These are phyloP conservation scores for Ifrita kowaldi DNA, from an alignment of 2,113 vertebrate genomes.

Conservation along the genomic window DNA sequence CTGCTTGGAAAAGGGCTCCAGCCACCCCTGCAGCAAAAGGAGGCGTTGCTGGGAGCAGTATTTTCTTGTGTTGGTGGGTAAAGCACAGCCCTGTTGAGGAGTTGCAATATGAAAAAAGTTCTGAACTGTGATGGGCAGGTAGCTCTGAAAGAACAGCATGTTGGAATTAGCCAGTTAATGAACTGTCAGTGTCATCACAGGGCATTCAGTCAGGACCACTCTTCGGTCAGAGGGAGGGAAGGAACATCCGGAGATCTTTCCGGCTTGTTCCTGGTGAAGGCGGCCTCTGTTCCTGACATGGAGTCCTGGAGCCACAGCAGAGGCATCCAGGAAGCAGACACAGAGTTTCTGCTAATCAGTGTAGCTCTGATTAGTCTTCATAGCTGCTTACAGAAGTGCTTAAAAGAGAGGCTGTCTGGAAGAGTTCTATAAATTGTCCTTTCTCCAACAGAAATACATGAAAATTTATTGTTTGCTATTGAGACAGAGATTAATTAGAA, in stretches of 20 bases:
- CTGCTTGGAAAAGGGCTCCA: neutral
- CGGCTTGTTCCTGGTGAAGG: neutral
- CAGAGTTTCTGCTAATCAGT: neutral
- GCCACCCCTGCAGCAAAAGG: neutral
- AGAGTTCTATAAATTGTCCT: neutral
- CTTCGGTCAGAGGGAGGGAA: neutral
- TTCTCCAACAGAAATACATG: neutral
- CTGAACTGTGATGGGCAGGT: neutral
- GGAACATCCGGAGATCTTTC: neutral
- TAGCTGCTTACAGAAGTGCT: neutral
- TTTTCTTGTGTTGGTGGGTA: neutral
- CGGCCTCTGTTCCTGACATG: accelerated
- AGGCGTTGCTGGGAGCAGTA: neutral
- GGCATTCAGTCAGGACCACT: neutral
- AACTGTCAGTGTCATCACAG: neutral
- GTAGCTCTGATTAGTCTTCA: neutral
- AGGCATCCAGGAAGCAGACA: neutral
- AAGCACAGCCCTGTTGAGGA: neutral
- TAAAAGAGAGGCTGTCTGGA: neutral
- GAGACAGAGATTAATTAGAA: neutral
- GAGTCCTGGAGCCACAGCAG: neutral
- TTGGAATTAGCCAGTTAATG: neutral
- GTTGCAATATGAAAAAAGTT: neutral
- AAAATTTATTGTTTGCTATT: neutral
- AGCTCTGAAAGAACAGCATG: neutral